Base-by-base conservation (phyloP, 92 coral and sea anemone species). In the Heliopora coerulea region DNA sequence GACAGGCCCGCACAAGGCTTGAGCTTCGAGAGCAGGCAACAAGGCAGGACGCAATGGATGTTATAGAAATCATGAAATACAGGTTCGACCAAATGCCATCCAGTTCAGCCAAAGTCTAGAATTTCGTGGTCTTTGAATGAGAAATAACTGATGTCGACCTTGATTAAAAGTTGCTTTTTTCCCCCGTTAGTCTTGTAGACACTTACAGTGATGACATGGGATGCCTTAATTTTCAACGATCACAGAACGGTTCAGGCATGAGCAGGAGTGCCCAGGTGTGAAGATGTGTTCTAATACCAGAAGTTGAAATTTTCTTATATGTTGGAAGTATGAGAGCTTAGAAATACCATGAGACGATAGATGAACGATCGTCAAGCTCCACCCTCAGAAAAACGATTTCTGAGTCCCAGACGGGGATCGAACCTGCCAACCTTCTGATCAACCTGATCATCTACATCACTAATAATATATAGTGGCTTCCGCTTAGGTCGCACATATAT, bases 191-290 rank as follows among this genome's bases (percentile, higher is more conserved):
- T 46, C 77, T 93, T 25, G 73, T 90, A 15, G 98, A 93, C 52
- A 90, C 96, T 1, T 93, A 87, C 75, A 93, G 91, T 63, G 96
- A 93, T 58, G 89, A 79, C 24, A 32, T 93, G 40, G 98, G 98
- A 1, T 75, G 74, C 52, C 89, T 93, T 40, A 96, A 93, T 79
- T 90, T 90, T 50, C 88, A 88, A 54, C 90, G 98, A 58, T 93
- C 96, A 0, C 98, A 93, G 41, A 96, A 93, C 26, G 96, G 98
- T 35, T 93, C 98, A 20, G 98, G 96, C 23, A 93, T 90, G 98
- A 93, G 98, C 49, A 83, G 88, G 32, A 90, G 82, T 61, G 96
- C 91, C 17, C 90, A 87, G 96, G 98, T 93, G 75, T 21, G 83
- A n/a, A 44, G 21, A 27, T 10, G 42, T 11, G 20, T 61, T 5